Conservation (phyloP, 2,797 vertebrate genomes). For the Fistularia commersonii region DNA sequence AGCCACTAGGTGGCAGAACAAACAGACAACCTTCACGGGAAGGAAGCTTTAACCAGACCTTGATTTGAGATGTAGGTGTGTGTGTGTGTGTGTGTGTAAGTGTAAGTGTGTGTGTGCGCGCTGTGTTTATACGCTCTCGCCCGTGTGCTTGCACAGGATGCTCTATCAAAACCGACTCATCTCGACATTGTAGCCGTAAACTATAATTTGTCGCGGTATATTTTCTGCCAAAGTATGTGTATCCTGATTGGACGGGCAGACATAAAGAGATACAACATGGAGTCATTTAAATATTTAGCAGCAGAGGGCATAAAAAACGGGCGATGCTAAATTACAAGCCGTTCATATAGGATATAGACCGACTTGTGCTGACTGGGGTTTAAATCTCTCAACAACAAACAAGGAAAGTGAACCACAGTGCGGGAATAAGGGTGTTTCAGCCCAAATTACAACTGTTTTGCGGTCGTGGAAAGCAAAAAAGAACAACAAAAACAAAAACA, state of each 20-base stretch:
- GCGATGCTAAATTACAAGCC: constrained; percentile 7
- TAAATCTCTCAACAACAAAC: background rate
- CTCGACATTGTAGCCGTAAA: constrained; percentile 30
- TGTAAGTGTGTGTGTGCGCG: no score
- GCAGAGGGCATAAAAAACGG: constrained; percentile 9
- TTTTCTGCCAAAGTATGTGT: constrained; percentile 31
- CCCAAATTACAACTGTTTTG: background rate
- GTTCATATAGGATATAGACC: constrained; percentile 5
- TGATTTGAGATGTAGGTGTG: constrained; percentile 8
- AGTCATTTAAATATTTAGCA: constrained; percentile 30
- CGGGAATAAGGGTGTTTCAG: constrained; percentile 12
- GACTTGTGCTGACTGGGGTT: constrained; percentile 4
- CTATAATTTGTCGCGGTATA: constrained; percentile 39
- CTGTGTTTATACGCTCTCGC: constrained; percentile 20
- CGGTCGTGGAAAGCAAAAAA: background rate
- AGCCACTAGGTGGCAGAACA: constrained; percentile 75
- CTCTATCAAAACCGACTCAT: constrained; percentile 48
- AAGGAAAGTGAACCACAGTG: background rate
- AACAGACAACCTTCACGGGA: constrained; percentile 34
- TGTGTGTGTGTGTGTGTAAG: constrained; percentile 1
- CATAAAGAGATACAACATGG: constrained; percentile 15
- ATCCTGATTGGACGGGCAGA: constrained; percentile 33
- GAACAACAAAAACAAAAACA: no score
- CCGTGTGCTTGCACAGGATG: constrained; percentile 17
- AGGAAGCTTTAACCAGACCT: constrained; percentile 17